Evolutionary conservation across 2,113 vertebrate genomes (phyloP), one percentile per base, ranked within the genome.

Genomic region (Morone chrysops): DNA sequence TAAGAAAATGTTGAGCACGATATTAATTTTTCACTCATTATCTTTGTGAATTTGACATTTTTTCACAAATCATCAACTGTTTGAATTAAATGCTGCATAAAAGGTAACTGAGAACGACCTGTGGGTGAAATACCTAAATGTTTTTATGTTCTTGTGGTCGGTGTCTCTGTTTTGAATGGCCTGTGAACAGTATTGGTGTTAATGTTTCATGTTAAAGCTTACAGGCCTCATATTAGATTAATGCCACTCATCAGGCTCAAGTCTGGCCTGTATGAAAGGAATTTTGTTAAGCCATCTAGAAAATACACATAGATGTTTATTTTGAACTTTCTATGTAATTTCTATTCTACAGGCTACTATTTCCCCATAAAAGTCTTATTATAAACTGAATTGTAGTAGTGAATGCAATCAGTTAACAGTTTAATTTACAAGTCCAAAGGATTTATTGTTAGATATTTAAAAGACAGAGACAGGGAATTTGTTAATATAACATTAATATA

Each of bases 181-280:
- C 8, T 84, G 22, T 47, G 16, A 51, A 53, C 41, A 63, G 54
- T 76, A 12, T 14, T 38, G 20, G 51, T 59, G 31, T 63, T 54
- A 25, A 62, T 71, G 56, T 45, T 43, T 31, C 50, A 25, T 17
- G 40, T 60, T 70, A 11, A 25, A 8, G 36, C 57, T 88, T 13
- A 25, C 8, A 87, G 84, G 82, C 87, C 82, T 91, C 70, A 63
- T 12, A 5, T 66, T 50, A 31, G 40, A 69, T 60, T 47, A 50
- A 72, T 6, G 47, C n/a, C 25, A 74, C 45, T 48, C 13, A 56
- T 36, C 59, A 68, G 70, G 53, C 45, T 80, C 66, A 31, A 59
- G 43, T 78, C 45, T 71, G 74, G 74, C 74, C 84, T 79, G 16
- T 43, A 20, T 0, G 36, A 31, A 10, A 70, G 71, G 4, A 54